Evolutionary conservation across 2,888 invertebrate species (phyloP), one percentile per base, ranked within the genome.

Genomic region (Zhengitettix transpicula): DNA sequence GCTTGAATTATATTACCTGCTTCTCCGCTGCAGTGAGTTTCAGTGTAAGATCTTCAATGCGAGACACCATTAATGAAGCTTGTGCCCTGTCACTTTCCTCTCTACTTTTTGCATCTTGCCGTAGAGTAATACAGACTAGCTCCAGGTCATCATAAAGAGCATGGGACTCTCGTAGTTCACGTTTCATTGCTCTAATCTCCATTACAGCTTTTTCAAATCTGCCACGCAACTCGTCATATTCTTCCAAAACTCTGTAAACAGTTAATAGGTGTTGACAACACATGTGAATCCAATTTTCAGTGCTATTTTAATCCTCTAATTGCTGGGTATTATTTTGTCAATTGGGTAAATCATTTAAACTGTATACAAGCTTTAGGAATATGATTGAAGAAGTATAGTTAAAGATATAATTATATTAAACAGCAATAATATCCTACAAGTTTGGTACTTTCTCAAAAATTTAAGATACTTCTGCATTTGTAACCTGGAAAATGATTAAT

Each of bases 11-110:
- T 40, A 62, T 60, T 59, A 87, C 85, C 72, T 89, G 89, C 67
- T 88, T 86, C 69, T 92, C 92, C 1, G 89, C 87, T 0, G 82
- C 80, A 10, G 84, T 83, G 62, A 92, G 77, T 71, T 92, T 93
- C 59, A 82, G 79, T 0, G 91, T 90, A 42, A 94, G 75, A 70
- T 91, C 89, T 69, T 91, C 84, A 61, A 94, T 85, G 57, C 91
- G 80, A 40, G 85, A 85, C 0, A 87, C 87, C 84, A 93, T 86
- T 67, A 90, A 74, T 64, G 84, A 82, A 52, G 88, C 78, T 71
- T 92, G 87, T 0, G 86, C 84, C 2, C 68, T 67, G 55, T 69
- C 65, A 59, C 82, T 81, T 61, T 80, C 78, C 65, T 78, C 81
- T 62, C 79, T 74, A 1, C 80, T 71, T 62, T 81, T 81, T 68